Evolutionary conservation across 2,888 invertebrate genomes (phyloP).

Genomic region (Ectemnius cavifrons): DNA sequence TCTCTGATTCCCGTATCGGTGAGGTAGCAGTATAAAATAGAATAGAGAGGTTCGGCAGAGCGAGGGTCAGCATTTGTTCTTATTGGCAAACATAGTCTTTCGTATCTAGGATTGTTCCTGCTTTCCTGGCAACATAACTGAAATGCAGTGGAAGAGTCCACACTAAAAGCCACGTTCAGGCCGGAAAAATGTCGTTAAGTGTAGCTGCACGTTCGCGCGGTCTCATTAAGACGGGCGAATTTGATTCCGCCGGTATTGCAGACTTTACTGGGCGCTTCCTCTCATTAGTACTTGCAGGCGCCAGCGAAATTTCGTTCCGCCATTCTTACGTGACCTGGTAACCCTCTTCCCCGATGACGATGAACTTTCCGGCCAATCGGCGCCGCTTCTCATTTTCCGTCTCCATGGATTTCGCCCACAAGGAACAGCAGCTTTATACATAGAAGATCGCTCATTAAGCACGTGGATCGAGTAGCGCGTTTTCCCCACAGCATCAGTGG

Average conservation of each 20-base stretch:
- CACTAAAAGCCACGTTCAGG: too few relatives aligned
- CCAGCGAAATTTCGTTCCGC: slow-evolving; percentile 33
- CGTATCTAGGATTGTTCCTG: slow-evolving; percentile 30
- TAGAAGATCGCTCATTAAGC: too few relatives aligned
- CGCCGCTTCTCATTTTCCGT: not conserved
- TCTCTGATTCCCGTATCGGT: too few relatives aligned
- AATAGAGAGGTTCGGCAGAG: too few relatives aligned
- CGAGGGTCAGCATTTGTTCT: too few relatives aligned
- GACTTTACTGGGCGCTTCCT: slow-evolving; percentile 49
- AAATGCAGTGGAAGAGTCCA: not conserved
- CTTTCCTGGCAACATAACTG: slow-evolving; percentile 26
- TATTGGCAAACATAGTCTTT: too few relatives aligned
- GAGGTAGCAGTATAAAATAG: too few relatives aligned
- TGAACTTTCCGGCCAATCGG: not conserved
- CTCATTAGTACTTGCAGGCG: slow-evolving; percentile 54
- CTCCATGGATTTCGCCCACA: not conserved
- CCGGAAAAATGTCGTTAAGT: slow-evolving; percentile 36
- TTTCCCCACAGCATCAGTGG: too few relatives aligned
- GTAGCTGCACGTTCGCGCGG: slow-evolving; percentile 39
- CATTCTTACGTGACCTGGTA: slow-evolving; percentile 39
- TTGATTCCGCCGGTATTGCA: slow-evolving; percentile 50
- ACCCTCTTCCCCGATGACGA: not conserved
- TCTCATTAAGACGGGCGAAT: slow-evolving; percentile 54
- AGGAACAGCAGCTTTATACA: too few relatives aligned
- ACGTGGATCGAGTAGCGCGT: too few relatives aligned